Evolutionary conservation across 2,797 vertebrate species (phyloP), one percentile per base, ranked within the genome.

Genomic region (Pseudochromis fuscus): DNA sequence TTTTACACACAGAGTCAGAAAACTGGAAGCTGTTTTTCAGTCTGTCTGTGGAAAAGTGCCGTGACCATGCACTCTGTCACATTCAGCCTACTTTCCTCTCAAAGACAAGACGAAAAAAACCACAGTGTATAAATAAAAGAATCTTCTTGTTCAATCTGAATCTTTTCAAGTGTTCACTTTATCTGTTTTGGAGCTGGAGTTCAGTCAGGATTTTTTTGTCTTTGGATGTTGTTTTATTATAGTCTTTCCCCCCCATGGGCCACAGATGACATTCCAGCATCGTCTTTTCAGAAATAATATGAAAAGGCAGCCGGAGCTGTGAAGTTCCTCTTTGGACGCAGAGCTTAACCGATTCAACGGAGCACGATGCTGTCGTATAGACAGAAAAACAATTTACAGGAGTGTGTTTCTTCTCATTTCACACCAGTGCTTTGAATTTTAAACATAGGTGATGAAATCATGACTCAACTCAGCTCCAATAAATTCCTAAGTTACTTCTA

Each of bases 381-480:
- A 44, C 37, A 51, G 25, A 42, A 52, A 67, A 63, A n/a, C 50
- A n/a, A 58, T 68, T 49, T 53, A 72, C 28, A 55, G 16, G 25
- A 25, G 44, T 30, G 57, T 6, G 31, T 62, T 81, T n/a, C 52
- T 24, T 69, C 19, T 45, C 24, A 42, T 67, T 67, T 67, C 58
- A 49, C 55, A 55, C 50, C n/a, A 30, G 40, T 55, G 40, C 46
- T 24, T 49, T 63, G 70, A 66, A 72, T 78, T 59, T 77, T n/a
- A 53, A 72, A 75, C 49, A 45, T 11, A 25, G 69, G 19, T 83
- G 84, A 84, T 81, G 79, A 81, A 83, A 83, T 45, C 19, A 53
- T 79, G 79, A 81, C 64, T 79, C 79, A 81, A 84, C 72, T 7
- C 23, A 1, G 21, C 46, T 46, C 24, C 16, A 16, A 2, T 40